A percentile compares a stretch with the other conserved stretches of the same genome.
Conservation (phyloP, 1,140 invertebrate genomes). For the Trissolcus basalis region DNA sequence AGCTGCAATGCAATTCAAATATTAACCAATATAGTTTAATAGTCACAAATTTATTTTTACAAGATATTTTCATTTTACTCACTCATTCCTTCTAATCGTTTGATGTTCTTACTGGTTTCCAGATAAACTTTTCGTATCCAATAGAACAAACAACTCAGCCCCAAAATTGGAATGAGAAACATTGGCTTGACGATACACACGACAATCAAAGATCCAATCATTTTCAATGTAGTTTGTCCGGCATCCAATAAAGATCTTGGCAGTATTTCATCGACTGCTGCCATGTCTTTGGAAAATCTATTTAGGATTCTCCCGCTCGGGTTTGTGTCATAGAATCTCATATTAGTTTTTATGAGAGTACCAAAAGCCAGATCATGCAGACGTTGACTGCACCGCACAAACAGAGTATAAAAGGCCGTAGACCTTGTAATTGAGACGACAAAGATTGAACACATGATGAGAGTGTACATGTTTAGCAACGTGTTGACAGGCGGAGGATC, state of each 20-base stretch:
- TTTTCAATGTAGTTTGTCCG: slow-evolving; percentile 81
- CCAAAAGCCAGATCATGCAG: slow-evolving; percentile 83
- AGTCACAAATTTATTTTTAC: slow-evolving; percentile 1
- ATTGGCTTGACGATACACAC: slow-evolving; percentile 84
- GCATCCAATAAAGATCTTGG: slow-evolving; percentile 87
- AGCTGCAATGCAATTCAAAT: slow-evolving; percentile 73
- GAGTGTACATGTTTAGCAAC: slow-evolving; percentile 77
- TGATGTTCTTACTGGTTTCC: slow-evolving; percentile 88
- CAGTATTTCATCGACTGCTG: slow-evolving; percentile 90
- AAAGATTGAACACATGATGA: slow-evolving; percentile 75
- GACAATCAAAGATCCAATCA: slow-evolving; percentile 80
- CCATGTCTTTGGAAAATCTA: slow-evolving; percentile 87
- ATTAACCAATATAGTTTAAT: slow-evolving; percentile 1
- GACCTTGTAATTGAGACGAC: slow-evolving; percentile 75
- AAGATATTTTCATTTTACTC: slow-evolving; percentile 63
- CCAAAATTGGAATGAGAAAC: slow-evolving; percentile 82
- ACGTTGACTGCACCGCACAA: slow-evolving; percentile 80
- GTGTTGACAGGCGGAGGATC: slow-evolving; percentile 56
- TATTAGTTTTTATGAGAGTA: slow-evolving; percentile 77
- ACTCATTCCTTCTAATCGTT: slow-evolving; percentile 86
- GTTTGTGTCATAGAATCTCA: slow-evolving; percentile 89
- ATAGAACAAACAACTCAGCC: slow-evolving; percentile 84
- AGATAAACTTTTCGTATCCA: slow-evolving; percentile 87
- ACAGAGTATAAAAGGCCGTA: slow-evolving; percentile 80
- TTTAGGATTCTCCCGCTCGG: slow-evolving; percentile 85